These are phyloP conservation scores for Cotesia chilonis DNA, from an alignment of 1,140 invertebrate genomes.

Conservation along the genomic window DNA sequence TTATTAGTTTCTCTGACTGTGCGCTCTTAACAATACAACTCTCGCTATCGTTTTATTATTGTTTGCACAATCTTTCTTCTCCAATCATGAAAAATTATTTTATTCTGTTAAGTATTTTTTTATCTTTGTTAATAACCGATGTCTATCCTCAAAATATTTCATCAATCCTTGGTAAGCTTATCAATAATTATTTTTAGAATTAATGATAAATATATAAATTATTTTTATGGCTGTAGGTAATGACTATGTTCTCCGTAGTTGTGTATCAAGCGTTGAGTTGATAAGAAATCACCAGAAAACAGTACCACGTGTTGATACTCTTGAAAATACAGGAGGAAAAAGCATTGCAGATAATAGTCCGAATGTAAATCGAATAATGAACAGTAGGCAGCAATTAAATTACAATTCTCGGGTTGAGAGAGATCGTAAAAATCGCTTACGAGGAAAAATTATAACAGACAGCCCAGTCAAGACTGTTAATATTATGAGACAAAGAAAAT, in stretches of 20 bases:
- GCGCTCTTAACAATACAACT: neutral
- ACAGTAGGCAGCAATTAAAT: conserved; percentile 13
- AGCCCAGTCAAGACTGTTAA: conserved; percentile 54
- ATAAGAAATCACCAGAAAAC: conserved; percentile 47
- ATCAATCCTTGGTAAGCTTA: conserved; percentile 17
- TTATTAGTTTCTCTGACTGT: too few species aligned
- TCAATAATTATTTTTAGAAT: conserved; percentile 9
- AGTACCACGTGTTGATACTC: neutral
- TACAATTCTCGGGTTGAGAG: conserved; percentile 26
- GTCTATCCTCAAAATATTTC: conserved; percentile 1
- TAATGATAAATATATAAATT: neutral
- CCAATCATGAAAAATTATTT: neutral
- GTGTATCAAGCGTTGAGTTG: conserved; percentile 53
- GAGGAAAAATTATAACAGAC: conserved; percentile 40
- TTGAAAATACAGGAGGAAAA: neutral
- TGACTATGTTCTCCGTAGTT: conserved; percentile 55
- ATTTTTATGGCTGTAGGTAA: conserved; percentile 40
- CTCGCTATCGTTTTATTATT: neutral
- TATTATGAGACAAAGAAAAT: conserved; percentile 44
- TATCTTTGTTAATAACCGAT: conserved; percentile 1
- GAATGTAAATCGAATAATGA: neutral
- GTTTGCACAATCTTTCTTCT: neutral
- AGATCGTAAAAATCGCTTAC: conserved; percentile 20
- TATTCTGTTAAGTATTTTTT: neutral
- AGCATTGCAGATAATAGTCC: neutral